phyloP scores from a whole-genome alignment of 2,797 vertebrate species.

The Scomberomorus guttatus region DNA sequence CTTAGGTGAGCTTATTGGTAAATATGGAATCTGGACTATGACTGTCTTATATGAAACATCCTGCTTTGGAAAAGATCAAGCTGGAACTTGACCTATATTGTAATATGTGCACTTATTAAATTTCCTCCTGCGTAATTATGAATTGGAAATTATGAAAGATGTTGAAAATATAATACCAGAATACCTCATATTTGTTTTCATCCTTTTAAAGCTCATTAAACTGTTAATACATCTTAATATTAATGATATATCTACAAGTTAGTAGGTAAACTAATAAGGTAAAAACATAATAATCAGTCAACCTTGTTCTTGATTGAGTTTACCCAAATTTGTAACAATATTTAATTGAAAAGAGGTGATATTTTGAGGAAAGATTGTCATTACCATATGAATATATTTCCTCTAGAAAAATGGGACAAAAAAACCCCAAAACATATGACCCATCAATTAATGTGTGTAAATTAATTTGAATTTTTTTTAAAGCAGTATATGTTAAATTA shows the following conservation, averaged over 20 bases:
- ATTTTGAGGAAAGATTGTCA: conserved; percentile 5
- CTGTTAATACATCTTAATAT: conserved; percentile 35
- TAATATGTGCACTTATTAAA: conserved; percentile 72
- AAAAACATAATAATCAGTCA: conserved; percentile 26
- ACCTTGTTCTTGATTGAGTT: conserved; percentile 3
- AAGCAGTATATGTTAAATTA: conserved; percentile 5
- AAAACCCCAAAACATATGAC: background rate
- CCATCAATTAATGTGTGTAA: conserved; percentile 8
- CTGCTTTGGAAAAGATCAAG: conserved; percentile 81
- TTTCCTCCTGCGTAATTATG: conserved; percentile 51
- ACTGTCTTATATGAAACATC: conserved; percentile 30
- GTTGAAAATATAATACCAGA: conserved; percentile 62
- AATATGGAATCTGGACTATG: conserved; percentile 36
- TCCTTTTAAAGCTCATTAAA: conserved; percentile 45
- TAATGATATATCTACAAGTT: conserved; percentile 37
- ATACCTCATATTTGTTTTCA: conserved; percentile 76
- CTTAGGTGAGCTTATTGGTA: conserved; percentile 24
- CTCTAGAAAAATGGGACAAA: background rate
- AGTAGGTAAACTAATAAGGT: conserved; percentile 42
- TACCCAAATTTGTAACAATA: conserved; percentile 19
- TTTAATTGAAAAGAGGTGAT: conserved; percentile 15
- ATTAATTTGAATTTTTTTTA: conserved; percentile 21
- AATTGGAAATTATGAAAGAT: conserved; percentile 64
- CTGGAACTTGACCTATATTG: conserved; percentile 87
- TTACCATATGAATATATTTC: conserved; percentile 6